Percentiles rank a stretch among this genome's conserved stretches.
Evolutionary conservation across 2,888 invertebrate species (phyloP).

Genomic region (Aleiodes alternator): DNA sequence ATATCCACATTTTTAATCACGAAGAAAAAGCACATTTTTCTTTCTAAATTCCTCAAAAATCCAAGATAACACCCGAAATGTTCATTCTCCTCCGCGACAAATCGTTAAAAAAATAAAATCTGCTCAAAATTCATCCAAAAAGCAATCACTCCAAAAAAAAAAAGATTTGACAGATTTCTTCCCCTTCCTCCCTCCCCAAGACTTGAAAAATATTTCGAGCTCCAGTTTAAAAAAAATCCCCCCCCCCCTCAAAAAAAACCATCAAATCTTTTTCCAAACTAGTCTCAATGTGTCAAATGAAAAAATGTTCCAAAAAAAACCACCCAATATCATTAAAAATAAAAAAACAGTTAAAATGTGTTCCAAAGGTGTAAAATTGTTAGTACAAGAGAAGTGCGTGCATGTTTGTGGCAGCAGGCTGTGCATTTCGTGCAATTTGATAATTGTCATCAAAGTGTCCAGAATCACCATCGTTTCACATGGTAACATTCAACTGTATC

Average conservation of each 20-base stretch:
- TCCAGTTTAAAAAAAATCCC: background rate
- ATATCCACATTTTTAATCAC: too few species aligned
- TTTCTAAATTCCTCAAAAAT: background rate
- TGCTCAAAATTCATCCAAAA: background rate
- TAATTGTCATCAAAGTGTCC: constrained; percentile 17
- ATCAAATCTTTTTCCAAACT: background rate
- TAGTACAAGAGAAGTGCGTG: constrained; percentile 75
- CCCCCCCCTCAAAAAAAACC: background rate
- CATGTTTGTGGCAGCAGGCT: constrained; percentile 74
- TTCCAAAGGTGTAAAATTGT: constrained; percentile 72
- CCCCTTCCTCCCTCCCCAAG: background rate
- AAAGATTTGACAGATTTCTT: constrained; percentile 2
- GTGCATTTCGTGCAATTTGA: constrained; percentile 58
- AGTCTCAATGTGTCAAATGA: too few species aligned
- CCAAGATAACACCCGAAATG: too few species aligned
- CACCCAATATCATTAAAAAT: background rate
- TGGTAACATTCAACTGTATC: constrained; percentile 75
- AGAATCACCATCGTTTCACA: constrained; percentile 67
- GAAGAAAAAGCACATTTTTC: background rate
- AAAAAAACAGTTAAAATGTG: constrained; percentile 66
- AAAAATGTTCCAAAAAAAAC: too few species aligned
- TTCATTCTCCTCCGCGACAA: background rate
- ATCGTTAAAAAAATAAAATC: constrained; percentile 3
- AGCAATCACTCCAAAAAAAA: too few species aligned
- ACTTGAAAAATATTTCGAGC: constrained; percentile 25